Evolutionary conservation across 2,888 invertebrate genomes (phyloP).

Genomic region (Macrosiphum euphorbiae): DNA sequence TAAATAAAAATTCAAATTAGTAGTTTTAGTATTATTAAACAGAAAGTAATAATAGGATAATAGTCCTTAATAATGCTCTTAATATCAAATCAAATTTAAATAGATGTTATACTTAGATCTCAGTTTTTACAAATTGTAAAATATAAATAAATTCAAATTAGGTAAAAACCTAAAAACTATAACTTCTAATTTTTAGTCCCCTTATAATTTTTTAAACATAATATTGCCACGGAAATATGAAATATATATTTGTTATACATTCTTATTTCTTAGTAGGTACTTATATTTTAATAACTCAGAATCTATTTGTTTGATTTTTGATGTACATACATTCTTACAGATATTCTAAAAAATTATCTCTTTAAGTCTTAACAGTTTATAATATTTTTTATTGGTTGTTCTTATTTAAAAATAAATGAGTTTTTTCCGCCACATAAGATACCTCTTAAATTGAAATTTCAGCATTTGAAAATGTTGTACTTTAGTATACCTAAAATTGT

Average conservation of each 20-base stretch:
- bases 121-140: background rate
- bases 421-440: background rate
- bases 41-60: background rate
- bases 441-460: too few relatives aligned
- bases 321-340: background rate
- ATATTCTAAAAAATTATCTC: background rate
- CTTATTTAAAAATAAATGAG: background rate
- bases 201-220: background rate
- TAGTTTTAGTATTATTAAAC: background rate
- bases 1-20: background rate
- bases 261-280: background rate
- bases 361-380: background rate
- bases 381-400: background rate
- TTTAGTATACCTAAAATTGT: too few relatives aligned
- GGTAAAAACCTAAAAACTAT: background rate
- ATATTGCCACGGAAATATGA: too few relatives aligned
- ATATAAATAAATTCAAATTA: too few relatives aligned
- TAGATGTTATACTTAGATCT: background rate
- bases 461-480: too few relatives aligned
- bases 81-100: background rate
- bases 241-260: background rate
- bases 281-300: background rate
- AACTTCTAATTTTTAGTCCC: background rate
- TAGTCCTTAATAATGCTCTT: background rate
- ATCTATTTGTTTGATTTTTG: background rate